A percentile compares a stretch with the other conserved stretches of the same genome.
Evolutionary conservation across 2,113 vertebrate species (phyloP).

Genomic region (Charina bottae): DNA sequence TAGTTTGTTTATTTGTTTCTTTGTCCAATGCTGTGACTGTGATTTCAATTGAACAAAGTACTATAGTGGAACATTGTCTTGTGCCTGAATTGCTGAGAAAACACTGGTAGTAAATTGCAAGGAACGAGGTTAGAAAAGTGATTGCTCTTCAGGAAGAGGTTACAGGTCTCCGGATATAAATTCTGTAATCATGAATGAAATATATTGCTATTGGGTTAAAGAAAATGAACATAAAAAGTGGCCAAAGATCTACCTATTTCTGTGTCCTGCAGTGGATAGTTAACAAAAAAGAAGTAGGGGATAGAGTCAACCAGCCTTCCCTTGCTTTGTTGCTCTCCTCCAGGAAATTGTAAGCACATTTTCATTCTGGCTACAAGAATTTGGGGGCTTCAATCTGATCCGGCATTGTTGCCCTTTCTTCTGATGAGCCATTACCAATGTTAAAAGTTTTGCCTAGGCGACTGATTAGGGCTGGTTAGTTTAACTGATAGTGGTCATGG

Average conservation of each 20-base stretch:
- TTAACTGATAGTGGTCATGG: not conserved
- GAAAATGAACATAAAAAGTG: not conserved
- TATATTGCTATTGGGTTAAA: not conserved
- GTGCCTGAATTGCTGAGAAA: not conserved
- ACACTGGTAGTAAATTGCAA: not conserved
- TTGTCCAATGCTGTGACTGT: not conserved
- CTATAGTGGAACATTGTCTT: not conserved
- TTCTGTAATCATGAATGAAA: not conserved
- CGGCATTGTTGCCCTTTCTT: not conserved
- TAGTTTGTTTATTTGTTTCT: not conserved
- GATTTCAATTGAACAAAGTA: not conserved
- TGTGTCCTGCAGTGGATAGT: not conserved
- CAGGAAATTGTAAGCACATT: not conserved
- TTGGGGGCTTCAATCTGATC: not conserved
- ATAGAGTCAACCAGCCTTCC: not conserved
- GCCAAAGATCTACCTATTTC: not conserved
- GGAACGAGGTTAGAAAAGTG: not conserved
- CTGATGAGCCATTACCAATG: not conserved
- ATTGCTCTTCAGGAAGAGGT: not conserved
- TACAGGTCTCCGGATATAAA: not conserved
- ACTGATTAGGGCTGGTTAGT: not conserved
- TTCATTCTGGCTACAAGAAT: not conserved
- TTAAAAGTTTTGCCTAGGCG: not conserved
- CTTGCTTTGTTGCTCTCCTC: not conserved
- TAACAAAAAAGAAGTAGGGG: not conserved